These are phyloP conservation scores for Hofmannophila pseudospretella DNA, from an alignment of 2,888 invertebrate species.

Conservation along the genomic window DNA sequence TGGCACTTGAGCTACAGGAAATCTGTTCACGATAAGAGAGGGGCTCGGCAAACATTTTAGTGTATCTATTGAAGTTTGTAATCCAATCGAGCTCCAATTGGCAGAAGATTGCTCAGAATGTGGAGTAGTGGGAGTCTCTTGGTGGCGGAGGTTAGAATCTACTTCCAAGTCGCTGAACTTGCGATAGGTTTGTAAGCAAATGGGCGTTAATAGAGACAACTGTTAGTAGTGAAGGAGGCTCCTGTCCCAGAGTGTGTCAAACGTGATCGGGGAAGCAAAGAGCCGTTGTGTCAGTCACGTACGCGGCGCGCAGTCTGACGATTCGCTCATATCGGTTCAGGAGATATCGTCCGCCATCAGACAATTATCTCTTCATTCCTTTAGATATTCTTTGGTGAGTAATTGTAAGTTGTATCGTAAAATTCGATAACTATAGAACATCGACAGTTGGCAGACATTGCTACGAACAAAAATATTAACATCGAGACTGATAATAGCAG, in stretches of 20 bases:
- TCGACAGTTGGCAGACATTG: too few relatives aligned
- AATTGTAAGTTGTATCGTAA: not conserved
- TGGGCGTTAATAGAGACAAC: slow-evolving; percentile 30
- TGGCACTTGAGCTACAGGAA: slow-evolving; percentile 61
- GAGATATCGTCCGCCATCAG: slow-evolving; percentile 19
- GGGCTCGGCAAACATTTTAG: slow-evolving; percentile 32
- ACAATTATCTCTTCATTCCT: slow-evolving; percentile 26
- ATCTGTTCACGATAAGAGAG: slow-evolving; percentile 47
- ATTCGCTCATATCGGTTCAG: slow-evolving; percentile 20
- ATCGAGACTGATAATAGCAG: too few relatives aligned
- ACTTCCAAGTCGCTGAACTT: too few relatives aligned
- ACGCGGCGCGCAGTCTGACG: slow-evolving; percentile 38
- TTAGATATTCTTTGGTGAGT: slow-evolving; percentile 8
- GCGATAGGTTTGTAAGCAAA: slow-evolving; percentile 30
- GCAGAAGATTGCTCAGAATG: too few relatives aligned
- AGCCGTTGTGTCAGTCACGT: slow-evolving; percentile 37
- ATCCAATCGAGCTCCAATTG: too few relatives aligned
- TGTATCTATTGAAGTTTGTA: too few relatives aligned
- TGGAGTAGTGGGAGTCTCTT: too few relatives aligned
- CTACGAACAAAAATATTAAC: not conserved
- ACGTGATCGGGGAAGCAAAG: slow-evolving; percentile 54
- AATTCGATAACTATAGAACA: not conserved
- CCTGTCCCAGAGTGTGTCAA: slow-evolving; percentile 52
- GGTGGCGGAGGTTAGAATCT: too few relatives aligned
- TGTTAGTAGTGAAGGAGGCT: slow-evolving; percentile 40